Percentiles rank a stretch among this genome's conserved stretches.
phyloP scores from a whole-genome alignment of 2,113 vertebrate species.

The Plecturocebus donacophilus region DNA sequence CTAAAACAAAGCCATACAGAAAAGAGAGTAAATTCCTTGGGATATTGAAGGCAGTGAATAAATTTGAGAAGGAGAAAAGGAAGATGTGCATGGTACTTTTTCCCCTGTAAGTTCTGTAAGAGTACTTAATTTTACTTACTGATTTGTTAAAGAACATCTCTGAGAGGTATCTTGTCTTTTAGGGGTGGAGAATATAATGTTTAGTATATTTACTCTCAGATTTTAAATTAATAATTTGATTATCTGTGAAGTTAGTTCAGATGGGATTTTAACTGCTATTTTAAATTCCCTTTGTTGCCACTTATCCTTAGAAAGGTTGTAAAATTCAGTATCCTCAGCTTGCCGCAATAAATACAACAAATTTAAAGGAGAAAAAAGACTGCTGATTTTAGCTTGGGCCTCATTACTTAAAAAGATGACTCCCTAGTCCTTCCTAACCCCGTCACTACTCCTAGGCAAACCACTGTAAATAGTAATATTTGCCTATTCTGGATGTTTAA shows the following conservation, averaged over 20 bases:
- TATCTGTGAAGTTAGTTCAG: neutral
- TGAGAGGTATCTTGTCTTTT: neutral
- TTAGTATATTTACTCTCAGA: neutral
- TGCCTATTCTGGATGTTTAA: neutral
- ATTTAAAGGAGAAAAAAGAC: neutral
- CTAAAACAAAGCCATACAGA: neutral
- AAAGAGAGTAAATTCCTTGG: neutral
- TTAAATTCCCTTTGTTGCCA: neutral
- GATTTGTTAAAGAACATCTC: neutral
- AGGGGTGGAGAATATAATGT: neutral
- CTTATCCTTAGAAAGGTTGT: neutral
- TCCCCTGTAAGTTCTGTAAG: neutral
- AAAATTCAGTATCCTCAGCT: neutral
- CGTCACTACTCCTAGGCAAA: neutral
- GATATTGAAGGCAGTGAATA: neutral
- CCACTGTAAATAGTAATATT: neutral
- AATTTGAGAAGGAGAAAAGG: neutral
- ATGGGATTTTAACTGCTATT: conserved; percentile 1
- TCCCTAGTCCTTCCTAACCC: neutral
- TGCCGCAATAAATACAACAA: neutral
- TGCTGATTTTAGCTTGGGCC: neutral
- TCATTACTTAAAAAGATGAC: neutral
- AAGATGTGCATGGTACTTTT: neutral
- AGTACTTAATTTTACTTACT: conserved; percentile 42
- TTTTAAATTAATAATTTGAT: neutral